Evolutionary conservation across 2,797 vertebrate species (phyloP), one percentile per base, ranked within the genome.

Genomic region (Falco cherrug): DNA sequence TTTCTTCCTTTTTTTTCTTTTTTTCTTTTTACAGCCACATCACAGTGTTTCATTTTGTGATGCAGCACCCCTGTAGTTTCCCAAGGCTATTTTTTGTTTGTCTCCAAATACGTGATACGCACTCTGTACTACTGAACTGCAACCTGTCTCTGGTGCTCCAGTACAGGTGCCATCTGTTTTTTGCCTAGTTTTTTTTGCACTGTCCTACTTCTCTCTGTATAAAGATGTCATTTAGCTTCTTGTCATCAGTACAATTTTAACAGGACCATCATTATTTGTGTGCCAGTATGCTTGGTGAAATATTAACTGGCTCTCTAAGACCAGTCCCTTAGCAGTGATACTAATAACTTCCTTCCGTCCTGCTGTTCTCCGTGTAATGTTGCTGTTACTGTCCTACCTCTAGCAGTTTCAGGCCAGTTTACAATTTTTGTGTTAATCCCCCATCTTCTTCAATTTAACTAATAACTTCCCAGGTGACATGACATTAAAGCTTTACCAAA

Each of bases 391-490:
- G 50, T 94, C 92, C 87, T 80, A 83, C 33, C 68, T 89, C n/a
- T 54, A 64, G 84, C 89, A 76, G 13, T 93, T 94, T 90, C 74
- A 70, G 68, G 60, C 45, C 91, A 96, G 81, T 87, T 95, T 92
- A 81, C 76, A 60, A 18, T 81, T 96, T 93, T 82, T 89, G 22
- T 87, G 51, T 68, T 94, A 95, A 92, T 90, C 68, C 26, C 45
- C 56, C 22, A 81, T 92, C 84, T 63, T 89, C 82, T 67, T 88
- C 92, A 95, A 61, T 88, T 97, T 95, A 94, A 92, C 84, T 94
- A 94, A 82, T 90, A 90, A 79, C 90, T 95, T 90, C 71, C 84
- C 88, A 84, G 53, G 73, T 95, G 90, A 83, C 43, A 57, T 1
- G 9, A 31, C 0, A 10, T 89, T 94, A 89, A 50, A 79, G 33